These are phyloP conservation scores for Luffia ferchaultella DNA, from an alignment of 2,888 invertebrate species.

Conservation along the genomic window DNA sequence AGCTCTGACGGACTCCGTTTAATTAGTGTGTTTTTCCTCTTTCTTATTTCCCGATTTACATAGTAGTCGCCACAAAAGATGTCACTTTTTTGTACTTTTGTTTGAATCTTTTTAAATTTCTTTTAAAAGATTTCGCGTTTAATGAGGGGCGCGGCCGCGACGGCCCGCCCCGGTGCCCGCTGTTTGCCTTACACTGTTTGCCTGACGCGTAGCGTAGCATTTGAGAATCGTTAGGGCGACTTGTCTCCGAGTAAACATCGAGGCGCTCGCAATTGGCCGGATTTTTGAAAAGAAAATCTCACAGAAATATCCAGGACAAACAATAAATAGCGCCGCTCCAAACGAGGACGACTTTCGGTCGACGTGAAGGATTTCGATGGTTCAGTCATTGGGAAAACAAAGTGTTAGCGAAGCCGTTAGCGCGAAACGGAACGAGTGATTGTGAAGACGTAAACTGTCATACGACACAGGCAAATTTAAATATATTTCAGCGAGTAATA, in stretches of 20 bases:
- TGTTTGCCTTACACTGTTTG: slow-evolving; percentile 52
- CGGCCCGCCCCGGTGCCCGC: slow-evolving; percentile 23
- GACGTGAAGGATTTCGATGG: slow-evolving; percentile 58
- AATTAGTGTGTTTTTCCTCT: slow-evolving; percentile 48
- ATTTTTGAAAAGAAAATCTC: slow-evolving; percentile 49
- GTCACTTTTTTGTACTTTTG: slow-evolving; percentile 49
- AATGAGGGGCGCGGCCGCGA: slow-evolving; percentile 36
- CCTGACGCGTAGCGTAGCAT: slow-evolving; percentile 58
- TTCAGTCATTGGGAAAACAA: slow-evolving; percentile 62
- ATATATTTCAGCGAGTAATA: too few relatives aligned
- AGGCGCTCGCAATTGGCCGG: slow-evolving; percentile 48
- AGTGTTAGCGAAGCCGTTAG: slow-evolving; percentile 60
- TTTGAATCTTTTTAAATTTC: slow-evolving; percentile 55
- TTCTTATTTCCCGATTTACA: slow-evolving; percentile 32
- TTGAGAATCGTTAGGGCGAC: slow-evolving; percentile 61
- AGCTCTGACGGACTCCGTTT: slow-evolving; percentile 26
- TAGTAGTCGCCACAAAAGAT: slow-evolving; percentile 54
- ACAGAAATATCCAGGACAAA: slow-evolving; percentile 49
- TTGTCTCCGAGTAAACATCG: slow-evolving; percentile 44
- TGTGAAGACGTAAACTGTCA: too few relatives aligned
- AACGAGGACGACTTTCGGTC: slow-evolving; percentile 59
- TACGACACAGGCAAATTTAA: too few relatives aligned
- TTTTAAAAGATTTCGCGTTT: slow-evolving; percentile 52
- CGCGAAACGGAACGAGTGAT: slow-evolving; percentile 21
- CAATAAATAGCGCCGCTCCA: slow-evolving; percentile 53